These are phyloP conservation scores for Pantala flavescens DNA, from an alignment of 1,140 invertebrate species.

Conservation along the genomic window DNA sequence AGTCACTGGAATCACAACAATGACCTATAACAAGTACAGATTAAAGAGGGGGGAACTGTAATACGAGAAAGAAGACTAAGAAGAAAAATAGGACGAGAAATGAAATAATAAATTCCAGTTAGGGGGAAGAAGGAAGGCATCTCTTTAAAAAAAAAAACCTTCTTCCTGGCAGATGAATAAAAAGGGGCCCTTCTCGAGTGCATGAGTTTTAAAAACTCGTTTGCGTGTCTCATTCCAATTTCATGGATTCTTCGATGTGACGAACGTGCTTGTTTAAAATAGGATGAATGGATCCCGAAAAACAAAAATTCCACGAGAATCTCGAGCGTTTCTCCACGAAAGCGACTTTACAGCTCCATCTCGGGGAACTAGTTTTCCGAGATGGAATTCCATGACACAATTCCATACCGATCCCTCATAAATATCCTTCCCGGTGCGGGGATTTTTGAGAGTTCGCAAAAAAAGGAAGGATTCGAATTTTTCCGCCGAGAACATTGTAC, in stretches of 20 bases:
- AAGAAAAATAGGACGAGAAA: neutral
- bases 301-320: too few relatives aligned
- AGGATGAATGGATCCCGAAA: neutral
- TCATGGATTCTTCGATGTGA: neutral
- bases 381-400: too few relatives aligned
- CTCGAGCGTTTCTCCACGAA: too few relatives aligned
- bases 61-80: neutral
- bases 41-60: neutral
- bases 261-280: neutral
- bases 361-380: too few relatives aligned
- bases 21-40: neutral
- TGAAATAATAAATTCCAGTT: too few relatives aligned
- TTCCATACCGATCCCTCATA: too few relatives aligned
- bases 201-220: slow-evolving; percentile 10
- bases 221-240: slow-evolving; percentile 9
- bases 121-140: neutral
- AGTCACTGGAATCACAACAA: too few relatives aligned
- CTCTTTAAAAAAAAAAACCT: neutral
- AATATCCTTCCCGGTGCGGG: too few relatives aligned
- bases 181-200: neutral
- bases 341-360: too few relatives aligned
- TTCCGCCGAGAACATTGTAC: too few relatives aligned
- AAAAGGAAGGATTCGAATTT: too few relatives aligned
- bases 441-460: too few relatives aligned
- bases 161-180: neutral